Percentiles rank a stretch among this genome's conserved stretches.
These are phyloP conservation scores for Cryptophagus acutangulus DNA, from an alignment of 2,888 invertebrate species.

Conservation along the genomic window DNA sequence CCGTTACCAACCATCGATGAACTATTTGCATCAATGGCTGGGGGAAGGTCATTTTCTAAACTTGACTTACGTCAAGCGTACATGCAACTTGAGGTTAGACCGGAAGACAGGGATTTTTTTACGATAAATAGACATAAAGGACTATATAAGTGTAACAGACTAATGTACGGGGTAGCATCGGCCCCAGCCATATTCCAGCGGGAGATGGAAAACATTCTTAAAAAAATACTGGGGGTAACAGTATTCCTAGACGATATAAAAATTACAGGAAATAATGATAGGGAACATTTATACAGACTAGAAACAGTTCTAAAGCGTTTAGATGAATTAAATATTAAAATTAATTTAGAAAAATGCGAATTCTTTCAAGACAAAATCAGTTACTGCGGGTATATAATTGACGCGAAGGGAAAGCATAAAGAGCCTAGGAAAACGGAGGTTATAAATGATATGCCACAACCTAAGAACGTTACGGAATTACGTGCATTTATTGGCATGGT, in stretches of 20 bases:
- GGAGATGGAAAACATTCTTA: background rate
- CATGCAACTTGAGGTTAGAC: background rate
- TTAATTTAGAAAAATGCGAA: background rate
- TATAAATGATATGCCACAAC: slow-evolving; percentile 10
- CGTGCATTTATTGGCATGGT: background rate
- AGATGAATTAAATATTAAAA: background rate
- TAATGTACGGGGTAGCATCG: background rate
- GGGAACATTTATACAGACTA: background rate
- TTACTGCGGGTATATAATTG: slow-evolving; percentile 18
- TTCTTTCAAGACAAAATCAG: background rate
- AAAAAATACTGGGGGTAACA: background rate
- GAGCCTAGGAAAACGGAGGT: background rate
- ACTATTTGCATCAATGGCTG: slow-evolving; percentile 10
- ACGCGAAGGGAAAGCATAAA: slow-evolving; percentile 2
- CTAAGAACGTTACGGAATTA: background rate
- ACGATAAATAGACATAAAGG: background rate
- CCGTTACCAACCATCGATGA: slow-evolving; percentile 20
- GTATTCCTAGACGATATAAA: background rate
- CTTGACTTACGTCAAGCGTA: background rate
- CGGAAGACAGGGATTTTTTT: background rate
- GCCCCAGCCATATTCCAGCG: background rate
- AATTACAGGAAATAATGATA: background rate
- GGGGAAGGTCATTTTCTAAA: slow-evolving; percentile 9
- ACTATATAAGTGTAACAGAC: background rate
- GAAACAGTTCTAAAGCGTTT: background rate